Evolutionary conservation across 2,797 vertebrate genomes (phyloP).

Genomic region (Rachycentron canadum): DNA sequence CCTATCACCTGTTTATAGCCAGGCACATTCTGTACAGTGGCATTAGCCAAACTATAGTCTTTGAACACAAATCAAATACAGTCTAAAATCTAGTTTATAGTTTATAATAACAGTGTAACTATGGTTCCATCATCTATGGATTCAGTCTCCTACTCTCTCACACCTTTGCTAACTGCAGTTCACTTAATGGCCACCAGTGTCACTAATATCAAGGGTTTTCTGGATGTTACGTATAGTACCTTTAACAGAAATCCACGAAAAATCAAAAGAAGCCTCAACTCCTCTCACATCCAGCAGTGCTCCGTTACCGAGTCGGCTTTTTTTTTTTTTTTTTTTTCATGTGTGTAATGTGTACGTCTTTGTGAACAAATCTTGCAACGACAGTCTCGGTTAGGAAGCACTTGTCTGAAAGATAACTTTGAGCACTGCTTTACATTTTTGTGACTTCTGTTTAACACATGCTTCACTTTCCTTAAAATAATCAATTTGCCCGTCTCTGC

Average conservation of each 20-base stretch:
- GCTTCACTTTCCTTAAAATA: constrained; percentile 46
- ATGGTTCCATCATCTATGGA: too few species aligned
- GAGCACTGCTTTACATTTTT: constrained; percentile 64
- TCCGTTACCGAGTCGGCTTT: constrained; percentile 50
- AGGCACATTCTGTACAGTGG: not conserved
- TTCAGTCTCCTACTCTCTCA: too few species aligned
- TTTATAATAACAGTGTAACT: too few species aligned
- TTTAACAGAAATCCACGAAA: constrained; percentile 25
- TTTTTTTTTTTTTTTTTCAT: constrained; percentile 31
- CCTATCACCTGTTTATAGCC: not conserved
- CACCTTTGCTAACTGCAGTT: not conserved
- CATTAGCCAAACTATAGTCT: not conserved
- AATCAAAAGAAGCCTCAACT: constrained; percentile 55
- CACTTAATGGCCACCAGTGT: not conserved
- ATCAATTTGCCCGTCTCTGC: constrained; percentile 10
- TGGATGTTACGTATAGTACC: not conserved
- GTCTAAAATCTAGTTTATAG: too few species aligned
- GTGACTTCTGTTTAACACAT: constrained; percentile 57
- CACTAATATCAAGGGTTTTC: not conserved
- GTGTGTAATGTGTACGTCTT: constrained; percentile 72
- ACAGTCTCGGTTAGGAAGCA: constrained; percentile 46
- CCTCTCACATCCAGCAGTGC: constrained; percentile 44
- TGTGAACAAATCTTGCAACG: constrained; percentile 61
- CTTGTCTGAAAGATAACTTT: constrained; percentile 42
- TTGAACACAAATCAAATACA: not conserved